phyloP scores from a whole-genome alignment of 1,140 invertebrate species.

The Lepidurus couesii region DNA sequence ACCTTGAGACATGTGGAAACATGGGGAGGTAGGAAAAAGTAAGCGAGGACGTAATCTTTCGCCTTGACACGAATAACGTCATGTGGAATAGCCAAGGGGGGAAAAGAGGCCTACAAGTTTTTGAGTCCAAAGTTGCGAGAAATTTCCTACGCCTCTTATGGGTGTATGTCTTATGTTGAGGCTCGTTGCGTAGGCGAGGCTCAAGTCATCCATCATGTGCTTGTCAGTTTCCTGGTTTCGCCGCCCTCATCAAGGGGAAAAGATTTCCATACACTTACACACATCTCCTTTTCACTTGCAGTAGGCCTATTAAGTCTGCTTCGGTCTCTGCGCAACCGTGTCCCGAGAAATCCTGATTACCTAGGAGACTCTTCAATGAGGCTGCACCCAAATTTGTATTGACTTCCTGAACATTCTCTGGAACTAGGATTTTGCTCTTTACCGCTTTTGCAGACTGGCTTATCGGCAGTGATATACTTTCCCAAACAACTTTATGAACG shows the following conservation, averaged over 20 bases:
- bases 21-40: neutral
- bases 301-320: neutral
- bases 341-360: neutral
- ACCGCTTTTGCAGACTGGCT: too few species aligned
- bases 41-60: neutral
- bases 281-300: neutral
- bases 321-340: neutral
- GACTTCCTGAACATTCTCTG: too few species aligned
- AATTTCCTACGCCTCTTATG: neutral
- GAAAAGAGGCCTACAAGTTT: neutral
- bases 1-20: conserved; percentile 10
- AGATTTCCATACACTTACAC: conserved; percentile 1
- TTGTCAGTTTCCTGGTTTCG: neutral
- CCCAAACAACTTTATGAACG: too few species aligned
- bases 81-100: neutral
- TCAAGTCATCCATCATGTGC: neutral
- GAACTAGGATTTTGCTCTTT: too few species aligned
- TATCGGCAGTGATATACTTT: too few species aligned
- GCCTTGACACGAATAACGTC: conserved; percentile 21
- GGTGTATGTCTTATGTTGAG: neutral
- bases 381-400: neutral
- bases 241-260: neutral
- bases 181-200: conserved; percentile 12
- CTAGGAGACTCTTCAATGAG: neutral
- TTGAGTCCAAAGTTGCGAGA: neutral